Evolutionary conservation across 2,888 invertebrate genomes (phyloP).

Genomic region (Allygus modestus): DNA sequence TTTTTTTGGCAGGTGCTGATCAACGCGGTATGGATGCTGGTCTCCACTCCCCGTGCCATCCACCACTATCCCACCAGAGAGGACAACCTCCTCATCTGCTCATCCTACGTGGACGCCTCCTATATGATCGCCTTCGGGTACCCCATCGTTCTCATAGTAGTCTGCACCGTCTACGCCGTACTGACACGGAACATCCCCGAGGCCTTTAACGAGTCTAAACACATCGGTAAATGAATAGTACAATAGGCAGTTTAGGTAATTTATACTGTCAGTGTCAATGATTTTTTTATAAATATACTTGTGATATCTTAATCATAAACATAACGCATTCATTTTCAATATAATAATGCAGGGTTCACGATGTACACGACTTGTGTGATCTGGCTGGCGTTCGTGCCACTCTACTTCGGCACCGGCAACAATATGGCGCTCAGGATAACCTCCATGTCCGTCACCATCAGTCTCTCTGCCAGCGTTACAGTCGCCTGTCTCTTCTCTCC

Average conservation of each 20-base stretch:
- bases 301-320: no score
- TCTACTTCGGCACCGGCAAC: constrained; percentile 97
- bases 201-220: constrained; percentile 98
- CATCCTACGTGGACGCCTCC: constrained; percentile 93
- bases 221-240: constrained; percentile 87
- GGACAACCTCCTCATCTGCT: constrained; percentile 95
- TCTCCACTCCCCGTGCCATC: constrained; percentile 92
- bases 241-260: no score
- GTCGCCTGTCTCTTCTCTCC: constrained; percentile 96
- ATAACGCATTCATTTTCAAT: no score
- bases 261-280: no score
- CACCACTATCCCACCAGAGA: constrained; percentile 94
- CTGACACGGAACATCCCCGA: constrained; percentile 98
- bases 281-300: no score
- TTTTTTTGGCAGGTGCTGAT: constrained; percentile 84
- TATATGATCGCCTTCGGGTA: constrained; percentile 97
- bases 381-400: constrained; percentile 98
- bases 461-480: constrained; percentile 95
- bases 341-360: constrained; percentile 92
- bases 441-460: constrained; percentile 97
- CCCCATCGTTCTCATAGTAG: constrained; percentile 94
- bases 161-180: constrained; percentile 98
- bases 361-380: constrained; percentile 99
- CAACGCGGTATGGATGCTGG: constrained; percentile 94
- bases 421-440: constrained; percentile 95